Conservation (phyloP, 2,113 vertebrate genomes). For the Myocastor coypus region DNA sequence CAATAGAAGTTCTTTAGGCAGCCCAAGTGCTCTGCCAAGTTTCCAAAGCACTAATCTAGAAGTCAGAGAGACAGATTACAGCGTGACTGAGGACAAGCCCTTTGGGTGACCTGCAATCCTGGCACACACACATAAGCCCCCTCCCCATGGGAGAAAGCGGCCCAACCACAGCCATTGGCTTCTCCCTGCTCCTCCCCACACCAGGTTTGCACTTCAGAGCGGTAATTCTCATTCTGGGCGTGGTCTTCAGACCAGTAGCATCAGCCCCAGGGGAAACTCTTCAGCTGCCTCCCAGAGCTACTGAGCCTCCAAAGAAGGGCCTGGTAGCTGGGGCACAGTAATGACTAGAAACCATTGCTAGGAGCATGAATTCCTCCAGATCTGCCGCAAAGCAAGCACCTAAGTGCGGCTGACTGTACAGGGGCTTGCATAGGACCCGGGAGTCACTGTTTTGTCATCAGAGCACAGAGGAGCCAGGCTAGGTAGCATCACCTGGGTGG, state of each 20-base stretch:
- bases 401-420: too few relatives aligned
- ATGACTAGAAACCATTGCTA: neutral
- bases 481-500: neutral
- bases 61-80: neutral
- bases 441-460: neutral
- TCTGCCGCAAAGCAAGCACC: neutral
- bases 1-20: neutral
- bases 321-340: neutral
- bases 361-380: neutral
- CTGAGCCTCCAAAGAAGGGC: neutral
- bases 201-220: neutral
- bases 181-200: neutral
- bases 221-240: neutral
- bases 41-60: slow-evolving; percentile 8
- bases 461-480: neutral
- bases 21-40: neutral
- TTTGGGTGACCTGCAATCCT: neutral
- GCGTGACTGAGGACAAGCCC: neutral
- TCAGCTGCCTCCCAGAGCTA: neutral
- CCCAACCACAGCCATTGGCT: neutral
- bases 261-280: neutral
- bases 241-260: neutral
- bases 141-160: neutral
- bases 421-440: neutral
- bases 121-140: neutral